These are phyloP conservation scores for Phlogophora meticulosa DNA, from an alignment of 2,888 invertebrate species.

Conservation along the genomic window DNA sequence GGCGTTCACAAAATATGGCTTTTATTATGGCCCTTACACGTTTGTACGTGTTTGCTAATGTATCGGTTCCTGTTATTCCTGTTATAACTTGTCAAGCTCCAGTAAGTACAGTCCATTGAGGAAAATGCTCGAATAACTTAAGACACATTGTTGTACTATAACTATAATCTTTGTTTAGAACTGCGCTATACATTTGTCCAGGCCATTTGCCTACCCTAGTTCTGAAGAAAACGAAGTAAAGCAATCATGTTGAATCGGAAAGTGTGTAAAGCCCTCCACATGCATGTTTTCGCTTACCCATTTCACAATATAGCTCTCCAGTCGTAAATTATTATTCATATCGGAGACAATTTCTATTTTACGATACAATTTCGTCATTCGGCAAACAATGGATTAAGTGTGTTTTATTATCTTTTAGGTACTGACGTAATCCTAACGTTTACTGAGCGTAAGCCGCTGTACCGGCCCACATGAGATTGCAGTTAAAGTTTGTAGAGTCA, in stretches of 20 bases:
- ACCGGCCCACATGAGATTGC: constrained; percentile 32
- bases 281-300: constrained; percentile 1
- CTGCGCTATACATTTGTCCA: too few species aligned
- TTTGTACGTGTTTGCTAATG: constrained; percentile 33
- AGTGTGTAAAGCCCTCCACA: constrained; percentile 3
- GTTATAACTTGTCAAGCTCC: constrained; percentile 14
- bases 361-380: constrained; percentile 55
- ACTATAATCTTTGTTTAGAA: background rate
- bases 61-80: constrained; percentile 37
- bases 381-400: constrained; percentile 54
- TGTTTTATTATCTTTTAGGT: constrained; percentile 53
- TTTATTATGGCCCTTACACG: constrained; percentile 32
- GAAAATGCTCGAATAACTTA: constrained; percentile 35
- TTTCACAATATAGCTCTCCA: constrained; percentile 31
- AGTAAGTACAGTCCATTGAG: constrained; percentile 28
- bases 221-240: background rate
- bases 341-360: constrained; percentile 53
- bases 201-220: background rate
- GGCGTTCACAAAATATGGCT: constrained; percentile 30
- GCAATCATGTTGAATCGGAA: background rate
- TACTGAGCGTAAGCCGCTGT: constrained; percentile 45
- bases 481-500: constrained; percentile 46
- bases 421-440: constrained; percentile 53
- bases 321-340: constrained; percentile 58
- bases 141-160: constrained; percentile 1